phyloP scores from a whole-genome alignment of 2,113 vertebrate genomes.

The Lucifuga dentata region DNA sequence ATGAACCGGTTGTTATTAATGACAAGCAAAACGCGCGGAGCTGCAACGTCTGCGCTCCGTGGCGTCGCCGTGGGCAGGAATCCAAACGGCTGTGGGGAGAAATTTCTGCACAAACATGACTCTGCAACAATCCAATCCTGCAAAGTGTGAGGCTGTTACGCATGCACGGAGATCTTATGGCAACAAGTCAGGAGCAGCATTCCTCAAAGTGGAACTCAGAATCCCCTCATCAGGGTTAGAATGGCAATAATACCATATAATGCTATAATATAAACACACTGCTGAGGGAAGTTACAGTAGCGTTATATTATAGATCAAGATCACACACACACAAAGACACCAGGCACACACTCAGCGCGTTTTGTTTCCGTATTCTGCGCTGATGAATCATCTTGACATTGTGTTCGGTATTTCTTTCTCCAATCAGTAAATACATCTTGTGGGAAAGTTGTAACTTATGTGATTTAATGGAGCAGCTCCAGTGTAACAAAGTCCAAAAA shows the following conservation, averaged over 20 bases:
- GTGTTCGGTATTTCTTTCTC: no score
- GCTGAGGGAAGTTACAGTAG: not conserved
- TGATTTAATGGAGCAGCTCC: no score
- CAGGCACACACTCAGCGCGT: not conserved
- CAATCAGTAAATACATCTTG: no score
- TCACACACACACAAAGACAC: not conserved
- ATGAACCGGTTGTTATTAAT: no score
- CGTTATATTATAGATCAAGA: no score
- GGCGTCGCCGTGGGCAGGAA: not conserved
- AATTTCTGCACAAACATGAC: constrained; percentile 77
- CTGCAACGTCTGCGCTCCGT: no score
- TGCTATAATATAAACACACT: not conserved
- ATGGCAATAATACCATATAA: not conserved
- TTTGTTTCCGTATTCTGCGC: constrained; percentile 3
- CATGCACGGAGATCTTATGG: constrained; percentile 18
- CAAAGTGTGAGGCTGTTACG: constrained; percentile 12
- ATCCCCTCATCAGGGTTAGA: no score
- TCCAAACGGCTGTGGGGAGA: no score
- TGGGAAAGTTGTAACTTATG: no score
- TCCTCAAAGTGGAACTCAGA: constrained; percentile 65
- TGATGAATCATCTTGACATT: constrained; percentile 2
- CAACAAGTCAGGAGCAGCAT: constrained; percentile 27
- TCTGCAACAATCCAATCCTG: constrained; percentile 65
- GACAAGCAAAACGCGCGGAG: no score
- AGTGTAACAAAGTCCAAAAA: no score